These are phyloP conservation scores for Onychomys torridus DNA, from an alignment of 2,797 vertebrate species.

Conservation along the genomic window DNA sequence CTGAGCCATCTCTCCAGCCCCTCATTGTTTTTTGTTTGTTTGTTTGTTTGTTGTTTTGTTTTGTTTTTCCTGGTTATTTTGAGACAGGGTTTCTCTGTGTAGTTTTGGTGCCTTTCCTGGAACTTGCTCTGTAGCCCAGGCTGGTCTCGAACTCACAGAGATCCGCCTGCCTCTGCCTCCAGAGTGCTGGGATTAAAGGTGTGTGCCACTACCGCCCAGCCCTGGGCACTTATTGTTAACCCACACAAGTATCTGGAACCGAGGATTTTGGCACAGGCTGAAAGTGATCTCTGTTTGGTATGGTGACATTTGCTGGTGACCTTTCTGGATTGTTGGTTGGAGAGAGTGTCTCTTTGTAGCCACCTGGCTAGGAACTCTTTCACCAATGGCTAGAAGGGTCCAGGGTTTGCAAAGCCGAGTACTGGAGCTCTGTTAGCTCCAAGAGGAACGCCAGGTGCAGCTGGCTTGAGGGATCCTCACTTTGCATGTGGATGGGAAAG, in stretches of 20 bases:
- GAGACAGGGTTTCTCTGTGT: too few species aligned
- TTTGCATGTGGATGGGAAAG: not conserved
- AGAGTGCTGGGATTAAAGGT: too few species aligned
- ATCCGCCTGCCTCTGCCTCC: too few species aligned
- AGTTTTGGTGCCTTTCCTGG: too few species aligned
- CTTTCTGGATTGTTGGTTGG: not conserved
- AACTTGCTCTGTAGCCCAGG: too few species aligned
- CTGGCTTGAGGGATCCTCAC: not conserved
- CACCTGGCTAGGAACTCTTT: not conserved
- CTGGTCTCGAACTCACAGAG: too few species aligned
- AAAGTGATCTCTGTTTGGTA: not conserved
- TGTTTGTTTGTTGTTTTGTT: too few species aligned
- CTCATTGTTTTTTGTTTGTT: too few species aligned
- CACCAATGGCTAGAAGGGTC: not conserved
- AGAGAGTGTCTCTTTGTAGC: not conserved
- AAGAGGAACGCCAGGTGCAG: not conserved
- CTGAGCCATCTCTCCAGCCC: too few species aligned
- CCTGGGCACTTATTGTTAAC: not conserved
- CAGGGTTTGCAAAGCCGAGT: not conserved
- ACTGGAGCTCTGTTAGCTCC: not conserved
- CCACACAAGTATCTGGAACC: not conserved
- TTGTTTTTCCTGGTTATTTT: too few species aligned
- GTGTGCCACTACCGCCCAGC: too few species aligned
- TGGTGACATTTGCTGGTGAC: not conserved
- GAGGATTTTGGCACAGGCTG: conserved; percentile 11